Evolutionary conservation across 2,888 invertebrate species (phyloP).

Genomic region (Drosophila birchii): DNA sequence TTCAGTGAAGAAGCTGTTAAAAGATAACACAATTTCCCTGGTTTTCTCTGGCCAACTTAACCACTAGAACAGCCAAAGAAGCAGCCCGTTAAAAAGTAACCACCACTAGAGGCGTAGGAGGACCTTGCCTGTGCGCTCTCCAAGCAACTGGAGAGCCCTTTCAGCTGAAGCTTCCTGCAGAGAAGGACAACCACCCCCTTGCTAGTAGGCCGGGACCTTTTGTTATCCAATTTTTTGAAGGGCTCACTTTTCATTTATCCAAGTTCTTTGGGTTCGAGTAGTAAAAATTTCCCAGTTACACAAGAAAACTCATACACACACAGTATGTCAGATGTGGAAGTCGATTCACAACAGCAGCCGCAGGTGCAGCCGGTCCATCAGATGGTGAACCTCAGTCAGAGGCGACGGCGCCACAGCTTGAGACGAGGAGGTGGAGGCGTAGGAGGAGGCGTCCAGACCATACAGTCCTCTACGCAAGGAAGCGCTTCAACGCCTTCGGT

Average conservation of each 20-base stretch:
- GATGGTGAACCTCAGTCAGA: constrained; percentile 19
- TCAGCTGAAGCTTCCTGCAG: constrained; percentile 1
- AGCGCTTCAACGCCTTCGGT: constrained; percentile 8
- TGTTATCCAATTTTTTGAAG: constrained; percentile 5
- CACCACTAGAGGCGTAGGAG: constrained; percentile 4
- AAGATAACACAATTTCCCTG: neutral
- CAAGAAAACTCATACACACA: neutral
- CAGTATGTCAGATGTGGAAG: constrained; percentile 65
- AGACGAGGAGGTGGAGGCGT: constrained; percentile 19
- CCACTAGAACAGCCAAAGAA: constrained; percentile 2
- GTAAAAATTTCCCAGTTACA: constrained; percentile 21
- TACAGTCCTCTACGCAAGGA: constrained; percentile 11
- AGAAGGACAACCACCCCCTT: constrained; percentile 11
- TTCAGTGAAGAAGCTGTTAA: constrained; percentile 1
- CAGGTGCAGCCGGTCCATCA: constrained; percentile 3
- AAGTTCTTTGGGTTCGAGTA: constrained; percentile 17
- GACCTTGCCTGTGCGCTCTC: constrained; percentile 16
- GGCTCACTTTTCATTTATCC: constrained; percentile 18
- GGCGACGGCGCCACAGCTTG: constrained; percentile 40
- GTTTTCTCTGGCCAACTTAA: constrained; percentile 1
- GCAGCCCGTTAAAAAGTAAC: constrained; percentile 12
- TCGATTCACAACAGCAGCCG: constrained; percentile 39
- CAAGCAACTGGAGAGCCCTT: constrained; percentile 13
- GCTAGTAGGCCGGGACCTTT: constrained; percentile 4
- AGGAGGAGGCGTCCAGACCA: neutral